Evolutionary conservation across 2,888 invertebrate species (phyloP), one percentile per base, ranked within the genome.

Genomic region (Dyspetes luteomarginatus): DNA sequence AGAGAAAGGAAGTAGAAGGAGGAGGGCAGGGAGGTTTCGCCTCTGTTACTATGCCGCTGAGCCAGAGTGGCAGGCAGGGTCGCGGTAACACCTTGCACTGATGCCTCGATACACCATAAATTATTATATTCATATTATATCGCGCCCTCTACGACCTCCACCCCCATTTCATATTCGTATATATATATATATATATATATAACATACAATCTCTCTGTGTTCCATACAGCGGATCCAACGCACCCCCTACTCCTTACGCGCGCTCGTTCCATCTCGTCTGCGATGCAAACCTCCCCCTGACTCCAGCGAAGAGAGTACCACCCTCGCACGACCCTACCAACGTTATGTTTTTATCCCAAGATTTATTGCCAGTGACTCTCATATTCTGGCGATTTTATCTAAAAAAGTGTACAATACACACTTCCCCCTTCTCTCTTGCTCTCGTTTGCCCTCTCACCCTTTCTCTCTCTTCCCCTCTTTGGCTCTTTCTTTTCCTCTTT

Each of bases 91-190:
- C 87, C 89, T 89, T 88, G 89, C 88, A 78, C 85, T 87, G 89
- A 89, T 89, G 85, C 83, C 88, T 84, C 88, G 86, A 89, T 89
- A 88, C 88, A 86, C 86, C 86, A 86, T 89, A 88, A 89, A 89
- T 89, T 88, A 88, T 89, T 87, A 83, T 87, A 86, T 87, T 89
- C 86, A 85, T 86, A 88, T 88, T 85, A 86, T 86, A 86, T 84
- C 78, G 82, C 76, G 82, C 82, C 85, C 81, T 73, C 74, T 69
- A 71, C 72, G 78, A 73, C 55, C 56, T 73, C 28, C 65, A 28
- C 28, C 60, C n/a, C 41, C 17, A 24, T 62, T 45, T 19, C 41
- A 69, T 64, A 69, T 71, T 62, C 60, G 43, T 15, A 48, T 48
- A 62, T 58, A 48, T 26, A 12, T 58, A 28, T n/a, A 65, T 43